A percentile compares a stretch with the other conserved stretches of the same genome.
Evolutionary conservation across 1,140 invertebrate genomes (phyloP).

Genomic region (Drosophila fuyamai): DNA sequence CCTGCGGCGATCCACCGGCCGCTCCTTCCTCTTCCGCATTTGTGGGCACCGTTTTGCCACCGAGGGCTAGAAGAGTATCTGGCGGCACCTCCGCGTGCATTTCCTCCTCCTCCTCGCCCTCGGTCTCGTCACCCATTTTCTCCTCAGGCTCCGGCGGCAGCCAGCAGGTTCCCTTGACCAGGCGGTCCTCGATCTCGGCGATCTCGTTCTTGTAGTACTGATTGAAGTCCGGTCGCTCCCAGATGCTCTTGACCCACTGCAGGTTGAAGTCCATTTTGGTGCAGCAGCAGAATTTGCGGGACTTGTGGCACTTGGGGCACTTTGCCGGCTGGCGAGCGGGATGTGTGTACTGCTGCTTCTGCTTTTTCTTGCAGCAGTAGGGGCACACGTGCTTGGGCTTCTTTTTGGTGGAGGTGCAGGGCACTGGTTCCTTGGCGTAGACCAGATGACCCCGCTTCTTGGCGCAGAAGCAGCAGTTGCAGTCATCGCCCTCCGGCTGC

Average conservation of each 20-base stretch:
- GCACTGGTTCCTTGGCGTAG: constrained; percentile 75
- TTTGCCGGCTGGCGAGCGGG: constrained; percentile 57
- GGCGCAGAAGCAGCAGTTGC: constrained; percentile 81
- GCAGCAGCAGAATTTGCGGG: constrained; percentile 75
- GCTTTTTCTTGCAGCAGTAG: constrained; percentile 78
- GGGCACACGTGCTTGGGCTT: constrained; percentile 71
- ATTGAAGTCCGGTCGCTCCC: constrained; percentile 78
- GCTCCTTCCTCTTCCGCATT: not conserved
- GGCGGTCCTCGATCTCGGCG: constrained; percentile 67
- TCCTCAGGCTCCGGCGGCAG: constrained; percentile 57
- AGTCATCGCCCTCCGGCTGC: constrained; percentile 75
- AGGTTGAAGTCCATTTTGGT: constrained; percentile 74
- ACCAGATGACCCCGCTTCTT: constrained; percentile 78
- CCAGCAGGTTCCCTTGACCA: constrained; percentile 69
- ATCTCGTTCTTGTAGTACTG: constrained; percentile 77
- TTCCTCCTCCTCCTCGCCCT: constrained; percentile 53
- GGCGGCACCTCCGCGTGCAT: constrained; percentile 6
- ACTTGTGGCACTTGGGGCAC: constrained; percentile 80
- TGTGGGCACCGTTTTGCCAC: constrained; percentile 36
- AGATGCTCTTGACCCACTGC: constrained; percentile 78
- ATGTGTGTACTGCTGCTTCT: constrained; percentile 63
- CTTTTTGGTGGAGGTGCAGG: constrained; percentile 57
- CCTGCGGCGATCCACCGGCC: not conserved
- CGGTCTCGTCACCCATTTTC: constrained; percentile 25
- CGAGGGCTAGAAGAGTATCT: constrained; percentile 45